These are phyloP conservation scores for Dastarcus helophoroides DNA, from an alignment of 2,888 invertebrate species.

Conservation along the genomic window DNA sequence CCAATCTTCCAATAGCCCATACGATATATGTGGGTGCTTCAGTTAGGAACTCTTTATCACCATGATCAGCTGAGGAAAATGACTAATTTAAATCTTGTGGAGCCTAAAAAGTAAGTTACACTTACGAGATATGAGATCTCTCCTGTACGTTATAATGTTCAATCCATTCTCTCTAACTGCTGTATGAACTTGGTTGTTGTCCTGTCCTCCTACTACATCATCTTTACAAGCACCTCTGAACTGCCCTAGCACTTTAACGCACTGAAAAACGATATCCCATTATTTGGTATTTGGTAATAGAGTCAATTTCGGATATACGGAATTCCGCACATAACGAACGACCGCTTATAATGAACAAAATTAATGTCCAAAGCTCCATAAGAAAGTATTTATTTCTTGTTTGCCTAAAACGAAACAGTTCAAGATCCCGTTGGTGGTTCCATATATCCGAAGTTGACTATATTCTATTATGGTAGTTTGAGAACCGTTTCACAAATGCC, in stretches of 20 bases:
- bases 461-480: too few relatives aligned
- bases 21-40: conserved; percentile 49
- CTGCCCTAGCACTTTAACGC: conserved; percentile 74
- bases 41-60: conserved; percentile 61
- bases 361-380: too few relatives aligned
- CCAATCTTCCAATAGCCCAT: conserved; percentile 77
- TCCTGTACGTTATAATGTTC: conserved; percentile 66
- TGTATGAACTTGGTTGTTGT: conserved; percentile 70
- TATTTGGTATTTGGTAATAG: too few relatives aligned
- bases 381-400: too few relatives aligned
- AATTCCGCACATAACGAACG: too few relatives aligned
- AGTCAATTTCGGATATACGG: too few relatives aligned
- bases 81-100: conserved; percentile 4
- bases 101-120: conserved; percentile 14
- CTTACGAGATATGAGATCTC: conserved; percentile 63
- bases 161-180: conserved; percentile 63
- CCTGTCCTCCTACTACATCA: conserved; percentile 66
- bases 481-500: too few relatives aligned
- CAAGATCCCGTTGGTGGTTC: too few relatives aligned
- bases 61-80: conserved; percentile 54
- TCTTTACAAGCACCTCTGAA: conserved; percentile 83
- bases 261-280: conserved; percentile 47
- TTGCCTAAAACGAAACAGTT: too few relatives aligned
- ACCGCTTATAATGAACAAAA: too few relatives aligned
- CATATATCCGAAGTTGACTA: too few relatives aligned